Conservation (phyloP, 2,888 invertebrate genomes). For the Apamea sordens region DNA sequence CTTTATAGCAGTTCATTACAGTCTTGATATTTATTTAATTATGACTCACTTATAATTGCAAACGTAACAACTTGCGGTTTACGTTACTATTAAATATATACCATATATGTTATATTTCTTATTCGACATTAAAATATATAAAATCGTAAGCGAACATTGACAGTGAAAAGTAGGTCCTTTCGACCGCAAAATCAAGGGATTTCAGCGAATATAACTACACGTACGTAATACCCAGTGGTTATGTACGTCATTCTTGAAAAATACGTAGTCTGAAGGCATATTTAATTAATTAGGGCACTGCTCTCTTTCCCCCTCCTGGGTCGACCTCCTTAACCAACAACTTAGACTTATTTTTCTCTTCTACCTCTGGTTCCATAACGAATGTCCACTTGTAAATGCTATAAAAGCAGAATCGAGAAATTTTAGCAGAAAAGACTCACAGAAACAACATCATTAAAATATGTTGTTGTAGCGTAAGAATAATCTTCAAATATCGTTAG, state of each 20-base stretch:
- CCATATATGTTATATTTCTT: slow-evolving; percentile 7
- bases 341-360: not conserved
- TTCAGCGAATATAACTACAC: slow-evolving; percentile 10
- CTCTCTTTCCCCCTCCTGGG: not conserved
- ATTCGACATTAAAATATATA: not conserved
- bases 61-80: slow-evolving; percentile 19
- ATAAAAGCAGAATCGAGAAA: no score
- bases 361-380: not conserved
- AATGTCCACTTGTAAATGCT: not conserved
- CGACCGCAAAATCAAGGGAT: slow-evolving; percentile 39
- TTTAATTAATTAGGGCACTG: slow-evolving; percentile 22
- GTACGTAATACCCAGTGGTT: slow-evolving; percentile 34
- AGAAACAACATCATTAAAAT: no score
- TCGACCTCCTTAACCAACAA: no score
- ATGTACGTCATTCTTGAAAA: slow-evolving; percentile 33
- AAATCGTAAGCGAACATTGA: slow-evolving; percentile 13
- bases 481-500: no score
- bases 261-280: slow-evolving; percentile 1
- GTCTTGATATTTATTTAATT: slow-evolving; percentile 15
- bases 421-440: no score
- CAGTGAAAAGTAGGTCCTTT: slow-evolving; percentile 12
- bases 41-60: slow-evolving; percentile 23
- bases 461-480: no score
- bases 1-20: not conserved
- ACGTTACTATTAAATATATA: slow-evolving; percentile 16